Conservation (phyloP, 2,113 vertebrate genomes). For the Phylloscopus whistleri region DNA sequence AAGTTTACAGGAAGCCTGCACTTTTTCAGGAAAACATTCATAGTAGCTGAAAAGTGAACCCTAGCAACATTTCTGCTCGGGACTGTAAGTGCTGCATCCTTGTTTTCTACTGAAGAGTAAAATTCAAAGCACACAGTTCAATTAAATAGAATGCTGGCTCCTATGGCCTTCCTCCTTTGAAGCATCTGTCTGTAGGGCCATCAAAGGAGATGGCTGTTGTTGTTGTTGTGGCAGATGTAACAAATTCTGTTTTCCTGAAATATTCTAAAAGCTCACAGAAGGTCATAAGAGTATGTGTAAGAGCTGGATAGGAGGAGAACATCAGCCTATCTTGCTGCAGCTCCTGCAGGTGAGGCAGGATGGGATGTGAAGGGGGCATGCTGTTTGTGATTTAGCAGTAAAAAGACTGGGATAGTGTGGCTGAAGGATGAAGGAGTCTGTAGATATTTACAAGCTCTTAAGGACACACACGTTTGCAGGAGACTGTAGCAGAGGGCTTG, state of each 20-base stretch:
- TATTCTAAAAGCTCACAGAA: conserved; percentile 46
- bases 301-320: not conserved
- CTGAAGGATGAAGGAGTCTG: conserved; percentile 29
- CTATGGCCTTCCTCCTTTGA: conserved; percentile 46
- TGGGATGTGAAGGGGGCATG: not conserved
- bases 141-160: not conserved
- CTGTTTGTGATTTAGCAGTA: not conserved
- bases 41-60: not conserved
- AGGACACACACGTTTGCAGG: not conserved
- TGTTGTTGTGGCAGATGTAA: conserved; percentile 36
- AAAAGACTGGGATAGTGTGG: not conserved
- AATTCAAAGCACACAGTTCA: not conserved
- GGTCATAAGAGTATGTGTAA: not conserved
- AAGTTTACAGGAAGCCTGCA: not conserved
- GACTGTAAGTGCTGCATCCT: not conserved
- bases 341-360: conserved; percentile 19
- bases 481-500: not conserved
- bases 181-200: conserved; percentile 3
- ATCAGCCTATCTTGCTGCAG: not conserved
- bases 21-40: not conserved
- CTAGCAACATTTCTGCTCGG: not conserved
- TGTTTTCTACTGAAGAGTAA: not conserved
- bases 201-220: conserved; percentile 5
- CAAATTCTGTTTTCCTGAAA: conserved; percentile 50
- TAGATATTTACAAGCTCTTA: conserved; percentile 7